Percentiles rank a stretch among this genome's conserved stretches.
Conservation (phyloP, 2,113 vertebrate genomes). For the Suricata suricatta region DNA sequence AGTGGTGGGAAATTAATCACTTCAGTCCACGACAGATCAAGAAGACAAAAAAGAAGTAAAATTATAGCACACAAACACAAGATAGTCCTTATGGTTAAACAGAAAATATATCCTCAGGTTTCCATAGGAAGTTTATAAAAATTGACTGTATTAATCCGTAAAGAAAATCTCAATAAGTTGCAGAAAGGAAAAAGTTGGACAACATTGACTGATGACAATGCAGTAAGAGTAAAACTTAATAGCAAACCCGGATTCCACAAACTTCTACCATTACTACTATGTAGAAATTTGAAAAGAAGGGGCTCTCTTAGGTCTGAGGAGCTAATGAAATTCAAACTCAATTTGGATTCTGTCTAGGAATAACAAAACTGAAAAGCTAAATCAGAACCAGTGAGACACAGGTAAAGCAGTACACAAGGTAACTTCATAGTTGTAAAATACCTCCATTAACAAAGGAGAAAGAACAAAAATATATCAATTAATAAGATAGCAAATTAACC, state of each 20-base stretch:
- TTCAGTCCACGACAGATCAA: neutral
- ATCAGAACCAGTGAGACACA: neutral
- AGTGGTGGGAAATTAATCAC: neutral
- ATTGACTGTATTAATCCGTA: neutral
- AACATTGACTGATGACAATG: neutral
- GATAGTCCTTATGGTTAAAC: slow-evolving; percentile 4
- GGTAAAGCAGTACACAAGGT: neutral
- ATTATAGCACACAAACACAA: neutral
- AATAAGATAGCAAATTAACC: neutral
- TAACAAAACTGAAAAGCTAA: neutral
- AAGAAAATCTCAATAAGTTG: neutral
- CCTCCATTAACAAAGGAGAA: neutral
- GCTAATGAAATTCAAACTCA: slow-evolving; percentile 9
- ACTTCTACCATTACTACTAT: neutral
- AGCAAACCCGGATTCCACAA: neutral
- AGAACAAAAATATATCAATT: neutral
- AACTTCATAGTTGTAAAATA: neutral
- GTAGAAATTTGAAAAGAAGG: slow-evolving; percentile 18
- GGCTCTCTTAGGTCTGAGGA: neutral
- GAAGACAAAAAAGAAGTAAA: slow-evolving; percentile 14
- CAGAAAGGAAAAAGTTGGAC: neutral
- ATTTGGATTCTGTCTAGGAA: neutral
- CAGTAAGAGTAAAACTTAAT: neutral
- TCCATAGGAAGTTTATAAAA: neutral
- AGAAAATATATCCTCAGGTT: neutral